Evolutionary conservation across 2,113 vertebrate genomes (phyloP).

Genomic region (Aythya baeri): DNA sequence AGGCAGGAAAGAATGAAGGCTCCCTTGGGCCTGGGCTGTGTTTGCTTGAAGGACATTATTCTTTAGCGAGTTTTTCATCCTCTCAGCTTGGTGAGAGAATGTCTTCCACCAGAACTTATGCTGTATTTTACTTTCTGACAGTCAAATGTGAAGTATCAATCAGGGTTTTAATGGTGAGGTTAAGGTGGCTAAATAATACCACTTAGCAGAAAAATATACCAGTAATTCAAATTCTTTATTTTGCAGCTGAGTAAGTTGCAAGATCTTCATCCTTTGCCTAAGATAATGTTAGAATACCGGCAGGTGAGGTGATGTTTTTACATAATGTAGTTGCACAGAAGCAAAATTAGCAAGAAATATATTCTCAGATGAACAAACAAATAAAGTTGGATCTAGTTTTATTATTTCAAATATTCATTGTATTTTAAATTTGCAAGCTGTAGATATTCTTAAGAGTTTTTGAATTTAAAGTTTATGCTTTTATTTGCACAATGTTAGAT

Average conservation of each 20-base stretch:
- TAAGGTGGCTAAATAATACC: background rate
- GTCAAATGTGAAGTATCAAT: background rate
- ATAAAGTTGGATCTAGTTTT: background rate
- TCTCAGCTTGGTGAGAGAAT: background rate
- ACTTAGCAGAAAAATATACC: background rate
- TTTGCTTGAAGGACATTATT: background rate
- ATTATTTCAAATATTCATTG: background rate
- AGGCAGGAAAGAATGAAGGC: background rate
- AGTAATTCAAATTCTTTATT: background rate
- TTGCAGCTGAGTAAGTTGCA: conserved; percentile 85
- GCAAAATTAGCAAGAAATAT: background rate
- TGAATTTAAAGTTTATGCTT: background rate
- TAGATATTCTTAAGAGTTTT: background rate
- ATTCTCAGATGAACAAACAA: background rate
- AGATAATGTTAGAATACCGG: conserved; percentile 90
- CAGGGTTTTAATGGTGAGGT: background rate
- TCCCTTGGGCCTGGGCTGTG: background rate
- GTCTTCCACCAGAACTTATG: background rate
- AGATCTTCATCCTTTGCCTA: conserved; percentile 90
- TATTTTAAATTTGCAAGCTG: background rate
- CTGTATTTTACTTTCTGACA: background rate
- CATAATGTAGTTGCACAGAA: background rate
- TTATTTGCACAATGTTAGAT: background rate
- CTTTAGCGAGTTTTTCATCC: background rate
- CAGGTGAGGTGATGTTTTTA: conserved; percentile 76